A percentile compares a stretch with the other conserved stretches of the same genome.
These are phyloP conservation scores for Agelaius tricolor DNA, from an alignment of 2,113 vertebrate genomes.

Conservation along the genomic window DNA sequence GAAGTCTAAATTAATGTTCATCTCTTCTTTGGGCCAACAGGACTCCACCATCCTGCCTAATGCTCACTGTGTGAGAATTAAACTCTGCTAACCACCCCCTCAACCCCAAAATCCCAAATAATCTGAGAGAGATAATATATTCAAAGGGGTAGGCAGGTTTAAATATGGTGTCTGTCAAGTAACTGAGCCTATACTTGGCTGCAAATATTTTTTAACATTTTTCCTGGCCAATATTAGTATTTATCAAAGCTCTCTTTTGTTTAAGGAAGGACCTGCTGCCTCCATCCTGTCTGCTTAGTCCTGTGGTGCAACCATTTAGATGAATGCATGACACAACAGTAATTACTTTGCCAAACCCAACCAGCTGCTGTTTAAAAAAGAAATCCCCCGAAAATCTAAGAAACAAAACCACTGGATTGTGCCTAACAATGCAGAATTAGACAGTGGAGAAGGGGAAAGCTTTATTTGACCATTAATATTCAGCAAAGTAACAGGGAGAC, in stretches of 20 bases:
- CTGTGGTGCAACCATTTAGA: neutral
- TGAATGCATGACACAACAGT: slow-evolving; percentile 1
- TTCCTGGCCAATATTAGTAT: neutral
- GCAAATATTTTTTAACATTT: neutral
- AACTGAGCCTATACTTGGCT: neutral
- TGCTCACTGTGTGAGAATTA: neutral
- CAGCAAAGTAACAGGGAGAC: neutral
- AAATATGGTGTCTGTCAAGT: neutral
- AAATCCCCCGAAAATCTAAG: neutral
- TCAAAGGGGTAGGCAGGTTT: neutral
- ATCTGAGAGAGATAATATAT: neutral
- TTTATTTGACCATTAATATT: neutral
- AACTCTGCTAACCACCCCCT: neutral
- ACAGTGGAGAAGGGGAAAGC: neutral
- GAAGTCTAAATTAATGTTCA: neutral
- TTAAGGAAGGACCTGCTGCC: neutral
- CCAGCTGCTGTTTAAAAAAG: neutral
- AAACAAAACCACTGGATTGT: neutral
- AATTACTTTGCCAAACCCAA: slow-evolving; percentile 1
- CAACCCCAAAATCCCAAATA: neutral
- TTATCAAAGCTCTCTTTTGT: neutral
- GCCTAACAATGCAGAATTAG: neutral
- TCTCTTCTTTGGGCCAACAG: neutral
- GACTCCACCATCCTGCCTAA: neutral
- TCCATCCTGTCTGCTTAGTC: neutral